Evolutionary conservation across 2,888 invertebrate species (phyloP).

Genomic region (Zele albiditarsus): DNA sequence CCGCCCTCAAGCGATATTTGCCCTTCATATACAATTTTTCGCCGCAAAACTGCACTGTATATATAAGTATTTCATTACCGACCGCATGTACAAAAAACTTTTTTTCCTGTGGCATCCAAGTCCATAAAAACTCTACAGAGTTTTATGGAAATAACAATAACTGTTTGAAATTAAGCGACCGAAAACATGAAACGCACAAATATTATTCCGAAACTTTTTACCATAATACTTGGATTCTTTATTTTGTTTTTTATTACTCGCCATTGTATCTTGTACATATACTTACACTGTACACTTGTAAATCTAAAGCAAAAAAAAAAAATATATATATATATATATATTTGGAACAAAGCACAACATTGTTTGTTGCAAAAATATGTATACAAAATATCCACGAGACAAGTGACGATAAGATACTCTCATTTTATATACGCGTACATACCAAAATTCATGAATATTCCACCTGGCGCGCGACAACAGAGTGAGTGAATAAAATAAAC

Average conservation of each 20-base stretch:
- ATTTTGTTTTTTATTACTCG: neutral
- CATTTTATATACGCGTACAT: conserved; percentile 24
- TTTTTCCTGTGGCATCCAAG: neutral
- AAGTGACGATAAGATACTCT: conserved; percentile 30
- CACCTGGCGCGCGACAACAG: conserved; percentile 29
- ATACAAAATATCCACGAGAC: neutral
- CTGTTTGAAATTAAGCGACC: neutral
- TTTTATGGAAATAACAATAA: neutral
- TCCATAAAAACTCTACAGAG: neutral
- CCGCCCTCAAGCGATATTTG: conserved; percentile 34
- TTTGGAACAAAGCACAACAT: neutral
- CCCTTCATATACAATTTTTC: conserved; percentile 32
- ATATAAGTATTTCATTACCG: neutral
- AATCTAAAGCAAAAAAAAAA: neutral
- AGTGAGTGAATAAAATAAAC: conserved; percentile 26
- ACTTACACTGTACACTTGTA: neutral
- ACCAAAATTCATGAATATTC: conserved; percentile 45
- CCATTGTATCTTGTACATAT: neutral
- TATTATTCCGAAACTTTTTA: neutral
- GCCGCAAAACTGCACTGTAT: neutral
- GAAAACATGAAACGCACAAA: neutral
- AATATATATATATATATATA: neutral
- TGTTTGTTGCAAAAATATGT: neutral
- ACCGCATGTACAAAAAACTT: neutral
- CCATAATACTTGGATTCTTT: neutral